Conservation (phyloP, 2,797 vertebrate genomes). For the Amniataba percoides region DNA sequence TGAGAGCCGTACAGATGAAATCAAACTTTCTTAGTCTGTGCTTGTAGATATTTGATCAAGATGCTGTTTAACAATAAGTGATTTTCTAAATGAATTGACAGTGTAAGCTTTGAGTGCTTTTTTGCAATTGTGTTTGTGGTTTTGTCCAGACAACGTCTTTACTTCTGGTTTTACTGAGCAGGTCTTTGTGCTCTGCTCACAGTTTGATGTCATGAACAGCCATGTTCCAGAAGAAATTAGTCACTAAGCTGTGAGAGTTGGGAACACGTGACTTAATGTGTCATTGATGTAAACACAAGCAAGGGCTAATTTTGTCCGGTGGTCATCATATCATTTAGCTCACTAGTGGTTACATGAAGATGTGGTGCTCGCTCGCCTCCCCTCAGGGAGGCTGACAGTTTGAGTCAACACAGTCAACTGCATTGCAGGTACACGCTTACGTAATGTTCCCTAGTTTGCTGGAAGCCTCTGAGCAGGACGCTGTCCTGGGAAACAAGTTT, state of each 20-base stretch:
- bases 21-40: not conserved
- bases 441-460: slow-evolving; percentile 32
- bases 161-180: not conserved
- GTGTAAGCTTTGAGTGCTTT: not conserved
- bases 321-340: slow-evolving; percentile 23
- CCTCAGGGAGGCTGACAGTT: slow-evolving; percentile 42
- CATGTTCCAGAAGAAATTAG: not conserved
- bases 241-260: not conserved
- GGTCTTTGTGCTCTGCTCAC: too few species aligned
- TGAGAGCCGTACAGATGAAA: not conserved
- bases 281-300: slow-evolving; percentile 16
- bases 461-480: slow-evolving; percentile 12
- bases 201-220: not conserved
- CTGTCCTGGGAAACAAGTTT: slow-evolving; percentile 17
- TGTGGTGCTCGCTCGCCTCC: not conserved
- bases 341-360: slow-evolving; percentile 20
- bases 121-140: not conserved
- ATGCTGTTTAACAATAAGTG: not conserved
- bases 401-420: slow-evolving; percentile 57
- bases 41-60: not conserved
- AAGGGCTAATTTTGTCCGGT: slow-evolving; percentile 11
- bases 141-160: not conserved
- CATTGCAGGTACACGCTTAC: slow-evolving; percentile 44
- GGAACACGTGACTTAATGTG: slow-evolving; percentile 3
- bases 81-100: not conserved